Base-by-base conservation (phyloP, 2,888 invertebrate genomes). In the Dryocosmus kuriphilus region DNA sequence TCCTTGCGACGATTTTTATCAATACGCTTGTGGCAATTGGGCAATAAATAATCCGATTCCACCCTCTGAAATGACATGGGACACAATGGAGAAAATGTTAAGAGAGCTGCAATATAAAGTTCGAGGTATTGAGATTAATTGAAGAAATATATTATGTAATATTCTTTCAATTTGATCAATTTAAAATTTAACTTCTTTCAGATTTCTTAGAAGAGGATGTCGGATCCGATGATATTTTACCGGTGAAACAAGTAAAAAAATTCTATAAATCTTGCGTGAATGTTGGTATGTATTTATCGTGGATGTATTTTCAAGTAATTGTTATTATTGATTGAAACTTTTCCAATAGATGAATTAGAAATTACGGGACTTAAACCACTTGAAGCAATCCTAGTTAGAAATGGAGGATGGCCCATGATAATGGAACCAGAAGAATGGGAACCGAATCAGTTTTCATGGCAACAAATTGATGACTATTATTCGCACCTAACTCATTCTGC, bases 331-430 rank as follows among this genome's bases (percentile, higher is more conserved):
- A 32, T 32, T 7, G 32, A 4, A 5, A 32, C 7, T 4, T 32
- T 32, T 2, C 7, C 7, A 7, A 32, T n/a, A 63, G 63, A 63
- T 2, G 63, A 35, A 22, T 14, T 63, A 38, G 63, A 63, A 35
- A 63, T 2, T 22, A 35, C 9, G 11, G 85, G 85, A 0, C 32
- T 88, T 1, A 81, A 82, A 14, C 85, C 86, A 7, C 24, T 88
- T 16, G 62, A 85, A 32, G 82, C 84, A 32, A 83, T 85, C 8
- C 5, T 87, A 14, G 79, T 85, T 67, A 80, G 82, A 61, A 77
- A 79, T 62, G 88, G 87, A 19, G 88, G 88, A 5, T 87, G 87
- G 87, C 88, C 88, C 0, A 78, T 88, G 74, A 80, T 82, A 57
- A 85, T 88, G 84, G 85, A 88, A 22, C 65, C 76, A 4, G 84